Conservation (phyloP, 1,140 invertebrate species). For the Plectrocnemia conspersa region DNA sequence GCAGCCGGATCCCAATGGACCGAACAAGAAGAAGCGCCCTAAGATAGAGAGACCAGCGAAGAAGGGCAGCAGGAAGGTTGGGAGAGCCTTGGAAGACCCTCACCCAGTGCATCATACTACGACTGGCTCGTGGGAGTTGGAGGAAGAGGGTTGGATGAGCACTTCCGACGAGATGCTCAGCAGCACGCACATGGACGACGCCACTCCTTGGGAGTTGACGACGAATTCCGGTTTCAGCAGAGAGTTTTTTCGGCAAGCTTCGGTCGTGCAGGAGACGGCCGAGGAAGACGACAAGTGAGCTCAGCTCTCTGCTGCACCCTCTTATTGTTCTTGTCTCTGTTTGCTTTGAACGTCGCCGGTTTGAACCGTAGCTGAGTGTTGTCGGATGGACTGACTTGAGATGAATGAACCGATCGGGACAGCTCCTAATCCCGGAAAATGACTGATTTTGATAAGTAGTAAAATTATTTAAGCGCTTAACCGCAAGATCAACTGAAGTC, state of each 20-base stretch:
- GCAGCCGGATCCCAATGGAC: not conserved
- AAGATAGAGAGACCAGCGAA: constrained; percentile 12
- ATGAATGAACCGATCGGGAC: constrained; percentile 28
- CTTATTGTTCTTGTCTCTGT: constrained; percentile 25
- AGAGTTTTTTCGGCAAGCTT: constrained; percentile 51
- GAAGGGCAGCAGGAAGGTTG: constrained; percentile 20
- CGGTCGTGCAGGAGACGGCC: constrained; percentile 48
- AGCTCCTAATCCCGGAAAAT: constrained; percentile 26
- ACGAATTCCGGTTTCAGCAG: constrained; percentile 20
- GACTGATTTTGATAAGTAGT: constrained; percentile 29
- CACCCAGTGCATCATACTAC: not conserved
- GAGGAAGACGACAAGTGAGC: constrained; percentile 37
- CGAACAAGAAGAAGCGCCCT: constrained; percentile 11
- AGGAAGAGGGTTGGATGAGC: constrained; percentile 23
- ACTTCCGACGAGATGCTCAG: constrained; percentile 17
- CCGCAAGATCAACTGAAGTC: not conserved
- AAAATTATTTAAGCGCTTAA: constrained; percentile 12
- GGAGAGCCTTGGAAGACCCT: constrained; percentile 24
- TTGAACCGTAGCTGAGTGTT: not conserved
- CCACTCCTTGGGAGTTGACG: constrained; percentile 25
- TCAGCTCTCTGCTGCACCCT: constrained; percentile 13
- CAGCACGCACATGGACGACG: constrained; percentile 29
- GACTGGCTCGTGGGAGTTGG: constrained; percentile 15
- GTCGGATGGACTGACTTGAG: not conserved
- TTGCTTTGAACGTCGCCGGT: constrained; percentile 22